Percentiles rank a stretch among this genome's conserved stretches.
Evolutionary conservation across 2,113 vertebrate genomes (phyloP).

Genomic region (Variabilichromis moorii): DNA sequence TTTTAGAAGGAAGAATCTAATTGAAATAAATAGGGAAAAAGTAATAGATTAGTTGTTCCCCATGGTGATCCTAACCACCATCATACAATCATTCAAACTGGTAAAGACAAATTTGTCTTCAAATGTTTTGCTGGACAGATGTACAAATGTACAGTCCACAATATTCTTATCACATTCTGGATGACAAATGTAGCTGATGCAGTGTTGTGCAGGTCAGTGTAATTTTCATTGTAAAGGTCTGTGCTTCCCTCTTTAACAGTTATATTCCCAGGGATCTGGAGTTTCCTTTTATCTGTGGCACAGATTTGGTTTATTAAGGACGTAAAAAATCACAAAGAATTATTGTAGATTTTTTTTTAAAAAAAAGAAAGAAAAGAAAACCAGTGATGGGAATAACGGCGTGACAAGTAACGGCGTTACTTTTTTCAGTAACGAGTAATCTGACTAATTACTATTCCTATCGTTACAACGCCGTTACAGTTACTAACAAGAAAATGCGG

Average conservation of each 20-base stretch:
- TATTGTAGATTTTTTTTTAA: rapidly evolving
- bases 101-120: neutral
- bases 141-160: neutral
- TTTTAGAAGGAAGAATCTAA: neutral
- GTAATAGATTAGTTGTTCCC: neutral
- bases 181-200: neutral
- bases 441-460: neutral
- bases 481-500: neutral
- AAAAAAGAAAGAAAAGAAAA: neutral
- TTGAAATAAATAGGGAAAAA: neutral
- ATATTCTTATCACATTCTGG: neutral
- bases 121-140: neutral
- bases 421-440: neutral
- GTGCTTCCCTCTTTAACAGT: neutral
- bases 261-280: rapidly evolving
- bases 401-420: rapidly evolving
- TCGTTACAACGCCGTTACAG: rapidly evolving
- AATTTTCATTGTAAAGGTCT: neutral
- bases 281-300: neutral
- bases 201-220: neutral
- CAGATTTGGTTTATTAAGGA: neutral
- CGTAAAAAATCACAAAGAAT: neutral
- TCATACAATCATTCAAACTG: neutral
- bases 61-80: neutral
- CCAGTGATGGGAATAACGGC: neutral